A percentile compares a stretch with the other conserved stretches of the same genome.
These are phyloP conservation scores for Nomada flava DNA, from an alignment of 2,888 invertebrate species.

Conservation along the genomic window DNA sequence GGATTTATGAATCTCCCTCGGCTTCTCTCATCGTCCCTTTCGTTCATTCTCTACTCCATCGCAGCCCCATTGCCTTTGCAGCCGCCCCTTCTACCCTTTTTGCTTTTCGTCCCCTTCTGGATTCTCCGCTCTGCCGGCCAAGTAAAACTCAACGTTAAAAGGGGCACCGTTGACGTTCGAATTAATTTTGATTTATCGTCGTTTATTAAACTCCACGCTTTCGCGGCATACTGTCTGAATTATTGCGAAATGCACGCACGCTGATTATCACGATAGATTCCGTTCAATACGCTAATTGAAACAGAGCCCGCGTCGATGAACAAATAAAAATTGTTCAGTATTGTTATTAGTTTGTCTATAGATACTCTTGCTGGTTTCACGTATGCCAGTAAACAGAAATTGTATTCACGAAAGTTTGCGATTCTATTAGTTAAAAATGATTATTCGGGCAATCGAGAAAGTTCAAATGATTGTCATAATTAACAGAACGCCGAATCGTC, in stretches of 20 bases:
- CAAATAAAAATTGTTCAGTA: no score
- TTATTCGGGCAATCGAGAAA: conserved; percentile 12
- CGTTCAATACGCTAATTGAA: conserved; percentile 3
- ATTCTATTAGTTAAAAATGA: neutral
- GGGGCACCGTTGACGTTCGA: conserved; percentile 72
- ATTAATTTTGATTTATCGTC: conserved; percentile 80
- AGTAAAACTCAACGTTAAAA: conserved; percentile 74
- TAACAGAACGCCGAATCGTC: conserved; percentile 37
- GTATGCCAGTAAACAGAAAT: no score
- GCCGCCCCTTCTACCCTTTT: conserved; percentile 30
- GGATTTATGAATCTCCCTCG: conserved; percentile 78
- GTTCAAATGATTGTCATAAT: conserved; percentile 53
- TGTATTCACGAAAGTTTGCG: neutral
- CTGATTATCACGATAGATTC: conserved; percentile 37
- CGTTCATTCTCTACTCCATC: no score
- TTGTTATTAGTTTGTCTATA: neutral
- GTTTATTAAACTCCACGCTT: conserved; percentile 63
- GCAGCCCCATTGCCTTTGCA: neutral
- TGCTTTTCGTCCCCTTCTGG: conserved; percentile 45
- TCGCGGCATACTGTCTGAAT: conserved; percentile 35
- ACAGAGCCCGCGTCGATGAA: neutral
- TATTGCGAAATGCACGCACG: conserved; percentile 30
- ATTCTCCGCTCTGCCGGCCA: conserved; percentile 52
- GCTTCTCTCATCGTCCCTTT: conserved; percentile 6
- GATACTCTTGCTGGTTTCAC: no score